Base-by-base conservation (phyloP, 2,888 invertebrate species). In the Strigamia maritima region DNA sequence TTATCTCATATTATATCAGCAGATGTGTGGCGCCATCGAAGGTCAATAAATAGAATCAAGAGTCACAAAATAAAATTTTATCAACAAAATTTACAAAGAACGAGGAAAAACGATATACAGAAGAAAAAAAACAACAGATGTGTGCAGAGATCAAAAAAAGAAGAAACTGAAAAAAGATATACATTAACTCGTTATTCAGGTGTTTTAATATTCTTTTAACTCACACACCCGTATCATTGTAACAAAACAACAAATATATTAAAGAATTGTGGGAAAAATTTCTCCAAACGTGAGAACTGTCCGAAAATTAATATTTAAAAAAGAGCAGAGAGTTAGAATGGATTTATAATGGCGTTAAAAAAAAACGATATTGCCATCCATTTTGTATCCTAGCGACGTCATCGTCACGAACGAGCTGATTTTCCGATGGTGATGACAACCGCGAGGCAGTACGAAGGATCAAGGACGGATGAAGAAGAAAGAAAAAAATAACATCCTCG, bases 81-180 rank as follows among this genome's bases (percentile, higher is more conserved):
- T 49, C 49, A 49, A 49, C 49, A 49, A 49, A 49, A 49, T 49
- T 49, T 49, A 49, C 49, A 49, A 49, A 49, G 49, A 49, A 35
- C 35, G 10, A 35, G 6, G 35, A 35, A 35, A n/a, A 35, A 35
- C 35, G 35, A 35, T 35, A 35, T 35, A 35, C 35, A 35, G 35
- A 35, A 35, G 10, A 35, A 35, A 35, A 35, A 35, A 35, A 35
- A 35, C 7, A n/a, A n/a, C 35, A 35, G 35, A 35, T 35, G 35
- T 35, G 35, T 35, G 35, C 35, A 35, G 35, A 35, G 35, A 35
- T 19, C 49, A 49, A 49, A 49, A 49, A 10, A 49, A 49, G 49
- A 49, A 49, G 19, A 49, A 10, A 49, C 16, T 19, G 49, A 49
- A 49, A 49, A 49, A 16, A 19, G n/a, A 35, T 6, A 35, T 10